Conservation (phyloP, 2,113 vertebrate species). For the Cyprinodon brontotheroides region DNA sequence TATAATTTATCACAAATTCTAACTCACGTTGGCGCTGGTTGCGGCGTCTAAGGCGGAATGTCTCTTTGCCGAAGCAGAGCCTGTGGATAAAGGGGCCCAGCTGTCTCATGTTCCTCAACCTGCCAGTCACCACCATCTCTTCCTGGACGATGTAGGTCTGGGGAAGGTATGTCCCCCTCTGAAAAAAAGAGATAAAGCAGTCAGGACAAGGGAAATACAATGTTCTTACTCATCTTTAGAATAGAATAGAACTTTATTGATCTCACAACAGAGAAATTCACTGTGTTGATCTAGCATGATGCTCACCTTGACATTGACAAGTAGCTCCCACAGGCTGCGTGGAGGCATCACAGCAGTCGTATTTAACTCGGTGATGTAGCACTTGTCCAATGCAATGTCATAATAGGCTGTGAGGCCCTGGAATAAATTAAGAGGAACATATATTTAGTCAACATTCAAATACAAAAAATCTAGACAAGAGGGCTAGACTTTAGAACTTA, state of each 20-base stretch:
- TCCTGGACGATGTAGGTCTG: constrained; percentile 95
- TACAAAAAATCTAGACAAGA: background rate
- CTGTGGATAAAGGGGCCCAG: constrained; percentile 92
- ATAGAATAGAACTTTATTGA: background rate
- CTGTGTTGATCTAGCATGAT: background rate
- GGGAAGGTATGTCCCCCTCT: constrained; percentile 92
- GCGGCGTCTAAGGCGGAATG: constrained; percentile 88
- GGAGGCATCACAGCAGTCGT: constrained; percentile 91
- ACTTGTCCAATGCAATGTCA: constrained; percentile 91
- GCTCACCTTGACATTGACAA: constrained; percentile 90
- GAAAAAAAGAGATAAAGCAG: constrained; percentile 60
- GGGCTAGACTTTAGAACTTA: constrained; percentile 60
- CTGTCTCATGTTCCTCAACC: constrained; percentile 86
- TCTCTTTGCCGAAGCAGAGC: constrained; percentile 91
- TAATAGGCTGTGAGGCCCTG: constrained; percentile 94
- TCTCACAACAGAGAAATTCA: no score
- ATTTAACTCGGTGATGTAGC: constrained; percentile 94
- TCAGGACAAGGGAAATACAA: constrained; percentile 25
- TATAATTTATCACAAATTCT: constrained; percentile 5
- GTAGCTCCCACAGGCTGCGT: constrained; percentile 91
- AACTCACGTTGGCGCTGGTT: constrained; percentile 83
- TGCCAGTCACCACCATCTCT: constrained; percentile 91
- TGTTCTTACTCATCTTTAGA: constrained; percentile 20
- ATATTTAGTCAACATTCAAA: background rate
- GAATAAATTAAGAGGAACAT: background rate